phyloP scores from a whole-genome alignment of 2,888 invertebrate species.

The Hirtodrosophila duncani region DNA sequence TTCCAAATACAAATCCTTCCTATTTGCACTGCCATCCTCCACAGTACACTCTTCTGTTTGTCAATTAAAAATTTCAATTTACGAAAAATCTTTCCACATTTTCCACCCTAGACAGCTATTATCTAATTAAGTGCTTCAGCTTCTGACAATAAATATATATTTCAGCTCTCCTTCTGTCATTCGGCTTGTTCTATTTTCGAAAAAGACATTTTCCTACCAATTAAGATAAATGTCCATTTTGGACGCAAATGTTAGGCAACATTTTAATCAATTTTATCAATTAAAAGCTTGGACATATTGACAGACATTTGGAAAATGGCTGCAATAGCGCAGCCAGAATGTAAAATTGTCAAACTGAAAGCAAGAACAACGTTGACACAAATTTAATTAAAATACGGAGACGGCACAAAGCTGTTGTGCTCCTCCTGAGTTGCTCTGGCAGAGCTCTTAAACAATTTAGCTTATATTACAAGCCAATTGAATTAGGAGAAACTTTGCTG shows the following conservation, averaged over 20 bases:
- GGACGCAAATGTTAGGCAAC: slow-evolving; percentile 56
- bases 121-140: slow-evolving; percentile 55
- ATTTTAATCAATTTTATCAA: slow-evolving; percentile 73
- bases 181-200: slow-evolving; percentile 14
- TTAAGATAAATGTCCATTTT: slow-evolving; percentile 68
- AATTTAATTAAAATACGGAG: slow-evolving; percentile 36
- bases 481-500: too few species aligned
- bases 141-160: too few species aligned
- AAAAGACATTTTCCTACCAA: slow-evolving; percentile 41
- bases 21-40: too few species aligned
- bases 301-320: slow-evolving; percentile 34
- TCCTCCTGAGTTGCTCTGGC: slow-evolving; percentile 30
- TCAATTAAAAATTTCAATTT: too few species aligned
- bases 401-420: slow-evolving; percentile 17
- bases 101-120: slow-evolving; percentile 48
- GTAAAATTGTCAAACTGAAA: not conserved
- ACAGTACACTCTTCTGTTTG: too few species aligned
- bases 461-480: slow-evolving; percentile 46
- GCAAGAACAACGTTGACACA: slow-evolving; percentile 32
- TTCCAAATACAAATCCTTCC: too few species aligned
- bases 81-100: too few species aligned
- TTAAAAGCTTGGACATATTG: slow-evolving; percentile 47
- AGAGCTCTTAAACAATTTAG: slow-evolving; percentile 54
- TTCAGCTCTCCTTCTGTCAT: too few species aligned
- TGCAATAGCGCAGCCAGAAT: not conserved